Evolutionary conservation across 2,113 vertebrate species (phyloP).

Genomic region (Leptobrachium leishanense): DNA sequence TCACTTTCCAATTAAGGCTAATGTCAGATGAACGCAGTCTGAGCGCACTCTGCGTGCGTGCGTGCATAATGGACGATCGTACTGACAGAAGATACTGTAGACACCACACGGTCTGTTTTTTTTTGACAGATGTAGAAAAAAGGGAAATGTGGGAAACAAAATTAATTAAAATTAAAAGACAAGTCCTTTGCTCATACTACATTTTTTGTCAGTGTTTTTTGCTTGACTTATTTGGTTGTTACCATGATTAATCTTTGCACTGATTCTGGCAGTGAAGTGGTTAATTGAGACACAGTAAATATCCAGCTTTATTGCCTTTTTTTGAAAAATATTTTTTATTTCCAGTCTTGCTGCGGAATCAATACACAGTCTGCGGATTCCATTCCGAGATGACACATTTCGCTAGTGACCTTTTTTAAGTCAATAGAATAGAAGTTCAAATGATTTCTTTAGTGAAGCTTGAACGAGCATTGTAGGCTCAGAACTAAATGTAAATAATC

Average conservation of each 20-base stretch:
- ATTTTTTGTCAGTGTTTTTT: too few species aligned
- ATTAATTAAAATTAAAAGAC: too few species aligned
- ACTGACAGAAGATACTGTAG: too few species aligned
- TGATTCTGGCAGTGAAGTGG: conserved; percentile 9
- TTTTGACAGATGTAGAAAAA: too few species aligned
- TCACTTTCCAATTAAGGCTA: too few species aligned
- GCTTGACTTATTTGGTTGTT: too few species aligned
- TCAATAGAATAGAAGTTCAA: conserved; percentile 18
- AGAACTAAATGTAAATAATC: not conserved
- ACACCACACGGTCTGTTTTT: too few species aligned
- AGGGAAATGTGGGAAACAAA: too few species aligned
- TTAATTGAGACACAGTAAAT: conserved; percentile 7
- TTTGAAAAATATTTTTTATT: conserved; percentile 2
- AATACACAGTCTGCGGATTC: conserved; percentile 24
- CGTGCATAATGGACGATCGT: too few species aligned
- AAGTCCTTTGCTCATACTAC: too few species aligned
- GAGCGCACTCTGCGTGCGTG: too few species aligned
- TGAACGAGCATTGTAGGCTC: not conserved
- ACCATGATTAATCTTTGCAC: not conserved
- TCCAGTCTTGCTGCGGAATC: not conserved
- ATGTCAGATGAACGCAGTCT: too few species aligned
- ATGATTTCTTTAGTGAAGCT: not conserved
- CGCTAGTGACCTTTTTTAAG: conserved; percentile 33
- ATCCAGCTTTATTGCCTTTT: conserved; percentile 7
- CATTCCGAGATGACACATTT: conserved; percentile 31